Conservation (phyloP, 2,113 vertebrate species). For the Dissostichus mawsoni region DNA sequence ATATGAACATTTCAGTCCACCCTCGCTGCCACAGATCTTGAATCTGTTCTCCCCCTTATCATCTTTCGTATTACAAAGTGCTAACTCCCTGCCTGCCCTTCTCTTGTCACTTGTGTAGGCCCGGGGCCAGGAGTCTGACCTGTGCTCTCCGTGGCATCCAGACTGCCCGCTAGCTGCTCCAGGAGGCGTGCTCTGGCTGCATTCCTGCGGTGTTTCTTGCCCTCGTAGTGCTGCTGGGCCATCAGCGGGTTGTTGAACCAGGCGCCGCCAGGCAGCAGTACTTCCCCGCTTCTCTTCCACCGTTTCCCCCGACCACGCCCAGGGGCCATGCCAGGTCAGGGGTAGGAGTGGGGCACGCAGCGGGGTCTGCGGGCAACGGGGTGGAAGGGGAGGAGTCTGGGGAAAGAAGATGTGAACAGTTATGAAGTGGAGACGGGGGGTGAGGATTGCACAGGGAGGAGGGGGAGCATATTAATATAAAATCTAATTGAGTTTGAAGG, state of each 20-base stretch:
- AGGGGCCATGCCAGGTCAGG: conserved; percentile 64
- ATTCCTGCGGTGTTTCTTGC: conserved; percentile 88
- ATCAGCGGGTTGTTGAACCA: conserved; percentile 90
- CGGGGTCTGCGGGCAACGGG: conserved; percentile 75
- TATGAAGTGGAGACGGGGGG: neutral
- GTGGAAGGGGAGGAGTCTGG: conserved; percentile 82
- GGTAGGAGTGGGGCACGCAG: conserved; percentile 67
- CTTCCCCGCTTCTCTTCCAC: conserved; percentile 83
- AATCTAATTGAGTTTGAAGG: conserved; percentile 22
- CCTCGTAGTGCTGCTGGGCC: conserved; percentile 89
- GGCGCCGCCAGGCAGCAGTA: conserved; percentile 86
- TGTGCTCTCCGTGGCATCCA: conserved; percentile 85
- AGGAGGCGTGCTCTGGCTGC: conserved; percentile 85
- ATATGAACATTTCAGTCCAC: conserved; percentile 36
- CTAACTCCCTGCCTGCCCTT: conserved; percentile 40
- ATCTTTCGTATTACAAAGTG: conserved; percentile 52
- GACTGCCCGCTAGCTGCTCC: conserved; percentile 85
- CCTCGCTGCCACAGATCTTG: conserved; percentile 28
- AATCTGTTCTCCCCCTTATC: conserved; percentile 59
- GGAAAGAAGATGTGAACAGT: neutral
- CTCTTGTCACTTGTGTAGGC: conserved; percentile 38
- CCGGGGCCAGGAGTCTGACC: conserved; percentile 71
- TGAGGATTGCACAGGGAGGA: neutral
- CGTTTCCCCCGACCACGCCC: conserved; percentile 67
- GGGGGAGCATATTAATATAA: conserved; percentile 8